Base-by-base conservation (phyloP, 2,888 invertebrate genomes). In the Conchocele bisecta region DNA sequence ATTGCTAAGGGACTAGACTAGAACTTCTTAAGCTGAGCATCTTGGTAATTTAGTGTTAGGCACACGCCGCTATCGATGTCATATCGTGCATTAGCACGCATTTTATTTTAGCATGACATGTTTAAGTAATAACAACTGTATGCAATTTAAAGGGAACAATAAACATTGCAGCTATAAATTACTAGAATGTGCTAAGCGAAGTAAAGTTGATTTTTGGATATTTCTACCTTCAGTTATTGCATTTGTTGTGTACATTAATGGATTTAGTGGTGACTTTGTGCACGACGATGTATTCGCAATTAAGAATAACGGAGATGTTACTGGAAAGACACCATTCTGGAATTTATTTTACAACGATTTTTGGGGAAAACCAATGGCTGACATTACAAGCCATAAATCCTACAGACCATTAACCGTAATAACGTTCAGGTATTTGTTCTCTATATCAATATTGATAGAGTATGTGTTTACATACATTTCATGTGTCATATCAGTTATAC, bases 281-380 rank as follows among this genome's bases (percentile, higher is more conserved):
- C 96, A 97, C 92, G 96, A 96, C 89, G 96, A 97, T 90, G 94
- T 96, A 80, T 96, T 95, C 66, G 96, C 96, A 35, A 94, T 96
- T 82, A 94, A 94, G 87, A 93, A 94, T 76, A 97, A 96, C 91
- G 93, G 94, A 86, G 96, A 97, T 91, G 96, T 96, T 76, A 93
- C 94, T 53, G 96, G 95, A 0, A 92, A 93, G 58, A 73, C 73
- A 15, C 58, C 74, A 6, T 17, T 85, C 15, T 44, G 46, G 20
- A 31, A 74, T 15, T 22, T 87, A 9, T 85, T 85, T 50, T 39
- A 28, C 26, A 82, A 88, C 68, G 97, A 97, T 91, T 97, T 96
- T 91, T 97, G 96, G 97, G 96, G 96, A n/a, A 95, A 94, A 60
- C 94, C 95, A 33, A 96, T 97, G 95, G 93, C 94, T n/a, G 95